Conservation (phyloP, 2,113 vertebrate species). For the Galeopterus variegatus region DNA sequence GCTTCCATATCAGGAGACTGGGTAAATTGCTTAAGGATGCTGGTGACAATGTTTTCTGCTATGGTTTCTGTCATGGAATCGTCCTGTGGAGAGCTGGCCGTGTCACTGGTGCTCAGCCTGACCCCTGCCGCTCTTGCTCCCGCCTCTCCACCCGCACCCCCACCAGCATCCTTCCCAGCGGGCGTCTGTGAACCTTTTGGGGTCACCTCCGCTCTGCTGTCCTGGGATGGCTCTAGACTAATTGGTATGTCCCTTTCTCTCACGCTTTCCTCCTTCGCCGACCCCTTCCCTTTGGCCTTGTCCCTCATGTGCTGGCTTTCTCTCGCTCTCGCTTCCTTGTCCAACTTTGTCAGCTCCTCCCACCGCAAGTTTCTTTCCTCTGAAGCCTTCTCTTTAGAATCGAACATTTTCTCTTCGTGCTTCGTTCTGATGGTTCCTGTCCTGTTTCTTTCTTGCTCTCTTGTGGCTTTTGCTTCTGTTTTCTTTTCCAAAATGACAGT, state of each 20-base stretch:
- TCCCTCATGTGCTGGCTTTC: conserved; percentile 73
- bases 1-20: conserved; percentile 90
- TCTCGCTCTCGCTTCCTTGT: conserved; percentile 74
- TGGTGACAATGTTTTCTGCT: conserved; percentile 89
- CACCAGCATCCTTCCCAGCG: conserved; percentile 63
- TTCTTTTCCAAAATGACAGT: conserved; percentile 73
- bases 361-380: conserved; percentile 81
- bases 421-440: not conserved
- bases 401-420: conserved; percentile 77
- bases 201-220: conserved; percentile 57
- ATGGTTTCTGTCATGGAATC: conserved; percentile 84
- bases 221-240: conserved; percentile 60
- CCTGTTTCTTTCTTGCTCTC: conserved; percentile 54
- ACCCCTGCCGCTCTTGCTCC: conserved; percentile 70
- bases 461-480: conserved; percentile 26
- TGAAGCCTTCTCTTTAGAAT: conserved; percentile 81
- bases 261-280: not conserved
- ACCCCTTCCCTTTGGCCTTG: conserved; percentile 54
- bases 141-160: not conserved
- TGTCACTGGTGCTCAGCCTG: not conserved
- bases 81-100: not conserved
- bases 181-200: conserved; percentile 57
- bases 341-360: conserved; percentile 83
- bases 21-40: conserved; percentile 94
- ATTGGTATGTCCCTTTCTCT: conserved; percentile 82